Evolutionary conservation across 2,888 invertebrate genomes (phyloP).

Genomic region (Lithophane ornitopus): DNA sequence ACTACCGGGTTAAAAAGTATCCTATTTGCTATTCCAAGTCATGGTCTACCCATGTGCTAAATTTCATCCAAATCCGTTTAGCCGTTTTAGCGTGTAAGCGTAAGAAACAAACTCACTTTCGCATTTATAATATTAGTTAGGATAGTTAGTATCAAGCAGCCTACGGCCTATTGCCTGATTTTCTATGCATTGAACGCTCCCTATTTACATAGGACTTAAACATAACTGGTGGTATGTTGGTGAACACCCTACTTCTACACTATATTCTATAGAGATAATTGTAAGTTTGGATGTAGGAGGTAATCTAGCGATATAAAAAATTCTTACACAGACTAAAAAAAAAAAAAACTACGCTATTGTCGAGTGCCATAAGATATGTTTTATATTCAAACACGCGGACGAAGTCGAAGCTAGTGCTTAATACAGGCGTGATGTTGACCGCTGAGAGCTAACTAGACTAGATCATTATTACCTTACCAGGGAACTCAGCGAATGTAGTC

Average conservation of each 20-base stretch:
- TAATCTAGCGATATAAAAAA: neutral
- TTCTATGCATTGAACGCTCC: neutral
- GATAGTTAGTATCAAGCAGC: neutral
- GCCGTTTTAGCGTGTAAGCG: too few species aligned
- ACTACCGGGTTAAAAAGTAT: too few species aligned
- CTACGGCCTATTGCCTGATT: neutral
- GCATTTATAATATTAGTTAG: too few species aligned
- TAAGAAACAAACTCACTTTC: too few species aligned
- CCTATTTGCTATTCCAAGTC: too few species aligned
- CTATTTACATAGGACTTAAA: neutral
- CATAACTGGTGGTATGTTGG: neutral
- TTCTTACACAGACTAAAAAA: neutral
- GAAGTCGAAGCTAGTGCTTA: neutral
- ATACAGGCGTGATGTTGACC: neutral
- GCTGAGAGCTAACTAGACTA: neutral
- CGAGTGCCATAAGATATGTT: neutral
- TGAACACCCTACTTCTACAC: neutral
- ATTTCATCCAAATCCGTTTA: too few species aligned
- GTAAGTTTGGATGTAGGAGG: neutral
- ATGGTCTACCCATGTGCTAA: too few species aligned
- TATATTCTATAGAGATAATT: neutral
- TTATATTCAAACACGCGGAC: neutral
- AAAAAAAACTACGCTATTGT: neutral
- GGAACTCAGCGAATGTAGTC: conserved; percentile 98
- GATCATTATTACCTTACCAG: conserved; percentile 90